Evolutionary conservation across 2,113 vertebrate species (phyloP), one percentile per base, ranked within the genome.

Genomic region (Petroica traversi): DNA sequence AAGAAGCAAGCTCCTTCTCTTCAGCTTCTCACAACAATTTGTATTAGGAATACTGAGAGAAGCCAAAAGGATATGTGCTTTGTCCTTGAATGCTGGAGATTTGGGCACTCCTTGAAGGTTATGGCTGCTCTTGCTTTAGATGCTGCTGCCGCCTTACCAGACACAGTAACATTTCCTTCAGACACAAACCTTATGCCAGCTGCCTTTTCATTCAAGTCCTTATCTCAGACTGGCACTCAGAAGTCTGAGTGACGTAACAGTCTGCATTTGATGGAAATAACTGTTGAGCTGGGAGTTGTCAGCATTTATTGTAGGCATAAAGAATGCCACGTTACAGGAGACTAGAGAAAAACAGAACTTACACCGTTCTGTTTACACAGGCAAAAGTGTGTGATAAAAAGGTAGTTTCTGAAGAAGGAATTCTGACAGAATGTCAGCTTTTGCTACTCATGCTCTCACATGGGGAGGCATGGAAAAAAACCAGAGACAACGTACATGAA

Each of bases 151-250:
- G 31, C 36, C 61, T 40, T 55, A 78, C 25, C 48, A 91, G 76
- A 46, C 51, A 36, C 34, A 6, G 31, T 22, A 87, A 78, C 12
- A 28, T 86, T 26, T 92, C 38, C 61, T 81, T 58, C 61, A 92
- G 89, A 91, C 55, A 80, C 25, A 93, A 78, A 82, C 66, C 81
- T 84, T 61, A 87, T 31, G 52, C 41, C 89, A 89, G 77, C 24
- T 89, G 86, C 54, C 80, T 91, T 95, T 89, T 84, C 73, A 91
- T 93, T 89, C 91, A 80, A 49, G 67, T 73, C 79, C 31, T 91
- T 78, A 78, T 81, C 79, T 95, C 62, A 51, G 36, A 31, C 64
- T 62, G 68, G 64, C 55, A 88, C 43, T 81, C 61, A 66, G 76
- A 84, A 80, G 83, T 71, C 43, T 31, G 34, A 81, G 76, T 81